Conservation (phyloP, 92 coral and sea anemone genomes). For the Meandrina meandrites region DNA sequence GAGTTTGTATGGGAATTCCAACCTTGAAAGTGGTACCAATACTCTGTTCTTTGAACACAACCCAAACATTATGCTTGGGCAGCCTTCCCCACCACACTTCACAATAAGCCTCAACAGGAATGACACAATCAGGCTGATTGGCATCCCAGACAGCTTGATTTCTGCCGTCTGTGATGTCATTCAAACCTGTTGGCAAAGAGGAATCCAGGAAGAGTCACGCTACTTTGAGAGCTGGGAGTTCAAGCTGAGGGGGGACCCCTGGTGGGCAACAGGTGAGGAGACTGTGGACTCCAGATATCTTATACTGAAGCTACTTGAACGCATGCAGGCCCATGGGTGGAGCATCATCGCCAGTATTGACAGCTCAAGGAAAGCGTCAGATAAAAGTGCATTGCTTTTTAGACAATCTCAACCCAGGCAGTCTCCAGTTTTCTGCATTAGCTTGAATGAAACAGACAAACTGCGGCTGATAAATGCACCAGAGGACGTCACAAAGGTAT, state of each 20-base stretch:
- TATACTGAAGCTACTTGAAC: conserved; percentile 62
- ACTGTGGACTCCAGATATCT: conserved; percentile 60
- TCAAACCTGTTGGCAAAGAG: conserved; percentile 44
- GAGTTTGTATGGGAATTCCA: conserved; percentile 18
- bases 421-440: conserved; percentile 61
- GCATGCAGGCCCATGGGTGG: conserved; percentile 73
- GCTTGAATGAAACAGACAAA: conserved; percentile 52
- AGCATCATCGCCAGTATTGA: conserved; percentile 53
- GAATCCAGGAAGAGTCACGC: conserved; percentile 46
- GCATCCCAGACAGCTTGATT: conserved; percentile 38
- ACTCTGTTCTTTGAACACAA: conserved; percentile 60
- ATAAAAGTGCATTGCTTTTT: conserved; percentile 59
- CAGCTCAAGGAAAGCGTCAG: conserved; percentile 38
- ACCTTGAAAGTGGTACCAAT: conserved; percentile 35
- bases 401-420: conserved; percentile 56
- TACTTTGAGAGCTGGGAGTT: conserved; percentile 69
- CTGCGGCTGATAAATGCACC: conserved; percentile 40
- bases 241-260: conserved; percentile 68
- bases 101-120: conserved; percentile 50
- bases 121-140: conserved; percentile 54
- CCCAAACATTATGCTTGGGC: conserved; percentile 25
- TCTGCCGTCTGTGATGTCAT: conserved; percentile 49
- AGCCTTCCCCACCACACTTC: conserved; percentile 27
- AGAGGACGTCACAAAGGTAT: conserved; percentile 5
- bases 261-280: conserved; percentile 68